phyloP scores from a whole-genome alignment of 2,888 invertebrate species.

The Pycnomerus fuliginosus region DNA sequence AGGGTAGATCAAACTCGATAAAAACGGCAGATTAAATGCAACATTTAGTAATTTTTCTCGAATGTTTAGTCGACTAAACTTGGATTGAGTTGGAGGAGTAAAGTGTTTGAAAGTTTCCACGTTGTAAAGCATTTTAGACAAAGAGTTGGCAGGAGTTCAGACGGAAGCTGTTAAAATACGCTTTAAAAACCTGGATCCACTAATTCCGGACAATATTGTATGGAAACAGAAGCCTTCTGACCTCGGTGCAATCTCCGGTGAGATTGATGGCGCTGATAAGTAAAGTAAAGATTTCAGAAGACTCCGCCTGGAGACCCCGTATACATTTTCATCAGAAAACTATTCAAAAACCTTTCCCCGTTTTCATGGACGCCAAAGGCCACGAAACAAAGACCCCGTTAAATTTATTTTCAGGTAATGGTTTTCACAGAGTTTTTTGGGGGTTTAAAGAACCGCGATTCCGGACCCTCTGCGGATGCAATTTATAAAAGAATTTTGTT shows the following conservation, averaged over 20 bases:
- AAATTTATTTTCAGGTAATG: slow-evolving; percentile 21
- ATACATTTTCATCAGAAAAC: slow-evolving; percentile 34
- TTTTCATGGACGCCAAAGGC: slow-evolving; percentile 18
- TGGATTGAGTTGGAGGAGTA: slow-evolving; percentile 15
- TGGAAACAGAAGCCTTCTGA: slow-evolving; percentile 15
- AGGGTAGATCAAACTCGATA: slow-evolving; percentile 3
- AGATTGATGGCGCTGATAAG: slow-evolving; percentile 40
- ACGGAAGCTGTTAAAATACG: slow-evolving; percentile 18
- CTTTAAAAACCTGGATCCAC: slow-evolving; percentile 6
- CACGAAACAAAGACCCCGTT: slow-evolving; percentile 18
- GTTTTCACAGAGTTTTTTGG: slow-evolving; percentile 16
- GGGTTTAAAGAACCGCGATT: slow-evolving; percentile 7
- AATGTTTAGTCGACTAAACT: slow-evolving; percentile 11
- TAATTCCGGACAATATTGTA: slow-evolving; percentile 22
- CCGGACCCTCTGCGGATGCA: neutral
- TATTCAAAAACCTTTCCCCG: slow-evolving; percentile 18
- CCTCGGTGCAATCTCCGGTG: slow-evolving; percentile 33
- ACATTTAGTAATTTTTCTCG: slow-evolving; percentile 23
- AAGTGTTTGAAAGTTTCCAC: slow-evolving; percentile 10
- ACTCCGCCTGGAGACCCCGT: slow-evolving; percentile 26
- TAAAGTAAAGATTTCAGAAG: slow-evolving; percentile 30
- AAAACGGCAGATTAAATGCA: slow-evolving; percentile 26
- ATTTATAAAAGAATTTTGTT: no score
- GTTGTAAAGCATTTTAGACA: slow-evolving; percentile 1
- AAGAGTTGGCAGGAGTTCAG: slow-evolving; percentile 1